Percentiles rank a stretch among this genome's conserved stretches.
These are phyloP conservation scores for Empis livida DNA, from an alignment of 2,888 invertebrate species.

Conservation along the genomic window DNA sequence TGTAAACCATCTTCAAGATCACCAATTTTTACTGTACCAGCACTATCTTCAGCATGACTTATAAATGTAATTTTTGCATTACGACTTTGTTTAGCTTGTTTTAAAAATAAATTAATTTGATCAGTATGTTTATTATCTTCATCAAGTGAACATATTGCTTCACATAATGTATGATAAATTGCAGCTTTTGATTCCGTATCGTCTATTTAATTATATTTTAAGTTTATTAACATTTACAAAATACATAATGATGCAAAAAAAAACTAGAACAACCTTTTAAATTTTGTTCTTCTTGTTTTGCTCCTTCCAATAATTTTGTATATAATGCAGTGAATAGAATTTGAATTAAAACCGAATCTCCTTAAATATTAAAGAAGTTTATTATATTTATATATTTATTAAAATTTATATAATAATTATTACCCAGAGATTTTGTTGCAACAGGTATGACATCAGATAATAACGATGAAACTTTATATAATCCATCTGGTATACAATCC, in stretches of 20 bases:
- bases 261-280: neutral
- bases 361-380: conserved; percentile 9
- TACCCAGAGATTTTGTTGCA: conserved; percentile 50
- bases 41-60: conserved; percentile 29
- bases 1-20: conserved; percentile 16
- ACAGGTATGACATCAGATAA: conserved; percentile 58
- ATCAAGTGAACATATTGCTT: conserved; percentile 66
- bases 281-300: conserved; percentile 24
- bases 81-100: conserved; percentile 39
- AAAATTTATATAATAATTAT: neutral
- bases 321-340: conserved; percentile 56
- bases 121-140: conserved; percentile 68
- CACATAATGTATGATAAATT: conserved; percentile 58
- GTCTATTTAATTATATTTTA: conserved; percentile 10
- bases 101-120: conserved; percentile 52
- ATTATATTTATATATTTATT: neutral
- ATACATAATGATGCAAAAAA: neutral
- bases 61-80: neutral
- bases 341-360: conserved; percentile 56
- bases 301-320: conserved; percentile 45
- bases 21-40: conserved; percentile 31
- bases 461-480: conserved; percentile 44
- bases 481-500: conserved; percentile 49
- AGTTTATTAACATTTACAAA: neutral
- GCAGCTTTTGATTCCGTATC: conserved; percentile 34